A percentile compares a stretch with the other conserved stretches of the same genome.
phyloP scores from a whole-genome alignment of 2,888 invertebrate genomes.

The Pegoplata infirma region DNA sequence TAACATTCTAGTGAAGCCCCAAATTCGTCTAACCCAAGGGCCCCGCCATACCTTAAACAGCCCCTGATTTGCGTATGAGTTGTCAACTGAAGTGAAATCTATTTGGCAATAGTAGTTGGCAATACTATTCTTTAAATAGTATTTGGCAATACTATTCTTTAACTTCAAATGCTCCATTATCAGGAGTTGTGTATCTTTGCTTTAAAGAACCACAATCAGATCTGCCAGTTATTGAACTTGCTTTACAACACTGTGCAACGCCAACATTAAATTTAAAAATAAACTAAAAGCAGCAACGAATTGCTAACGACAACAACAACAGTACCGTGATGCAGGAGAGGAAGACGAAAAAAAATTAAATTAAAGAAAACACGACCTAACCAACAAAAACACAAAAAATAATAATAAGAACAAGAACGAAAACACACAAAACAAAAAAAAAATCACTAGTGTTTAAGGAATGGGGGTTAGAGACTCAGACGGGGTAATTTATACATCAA shows the following conservation, averaged over 20 bases:
- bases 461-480: conserved; percentile 29
- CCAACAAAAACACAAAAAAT: conserved; percentile 35
- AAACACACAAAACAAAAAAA: conserved; percentile 33
- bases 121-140: no score
- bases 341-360: conserved; percentile 7
- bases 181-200: no score
- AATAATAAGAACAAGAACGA: conserved; percentile 32
- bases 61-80: no score
- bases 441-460: background rate
- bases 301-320: background rate
- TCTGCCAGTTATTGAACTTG: no score
- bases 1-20: no score
- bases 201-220: no score
- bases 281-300: conserved; percentile 5
- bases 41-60: no score
- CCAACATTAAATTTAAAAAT: conserved; percentile 32
- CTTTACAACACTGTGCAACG: conserved; percentile 25
- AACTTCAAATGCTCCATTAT: no score
- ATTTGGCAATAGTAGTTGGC: no score
- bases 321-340: background rate
- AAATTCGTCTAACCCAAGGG: no score
- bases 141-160: no score
- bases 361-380: conserved; percentile 48
- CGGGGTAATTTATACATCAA: conserved; percentile 18
- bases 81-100: no score